Conservation (phyloP, 2,888 invertebrate genomes). For the Nineta flava region DNA sequence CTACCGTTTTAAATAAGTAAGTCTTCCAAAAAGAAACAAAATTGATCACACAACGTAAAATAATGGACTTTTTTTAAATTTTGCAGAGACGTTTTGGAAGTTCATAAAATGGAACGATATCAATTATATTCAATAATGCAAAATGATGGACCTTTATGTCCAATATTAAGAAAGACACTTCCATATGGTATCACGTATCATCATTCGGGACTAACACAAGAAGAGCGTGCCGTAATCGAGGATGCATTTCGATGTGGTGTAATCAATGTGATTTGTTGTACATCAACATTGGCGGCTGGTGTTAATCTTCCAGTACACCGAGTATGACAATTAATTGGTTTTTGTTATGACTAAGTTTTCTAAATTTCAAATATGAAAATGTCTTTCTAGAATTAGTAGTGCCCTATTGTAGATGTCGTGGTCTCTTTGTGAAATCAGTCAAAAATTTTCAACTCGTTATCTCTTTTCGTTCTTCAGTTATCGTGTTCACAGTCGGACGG, state of each 20-base stretch:
- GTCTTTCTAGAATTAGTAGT: too few species aligned
- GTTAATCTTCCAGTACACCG: conserved; percentile 90
- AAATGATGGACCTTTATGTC: conserved; percentile 50
- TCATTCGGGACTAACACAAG: conserved; percentile 78
- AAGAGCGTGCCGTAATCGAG: conserved; percentile 74
- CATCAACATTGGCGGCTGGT: conserved; percentile 94
- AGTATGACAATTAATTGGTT: too few species aligned
- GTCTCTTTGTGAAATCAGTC: too few species aligned
- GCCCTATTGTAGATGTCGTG: too few species aligned
- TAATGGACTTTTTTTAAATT: background rate
- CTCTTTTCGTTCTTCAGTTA: too few species aligned
- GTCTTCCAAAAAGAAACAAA: conserved; percentile 20
- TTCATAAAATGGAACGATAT: conserved; percentile 32
- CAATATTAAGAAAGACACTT: conserved; percentile 47
- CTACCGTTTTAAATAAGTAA: background rate
- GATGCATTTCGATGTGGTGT: conserved; percentile 68
- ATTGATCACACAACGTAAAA: conserved; percentile 33
- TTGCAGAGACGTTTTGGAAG: background rate
- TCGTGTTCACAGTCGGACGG: too few species aligned
- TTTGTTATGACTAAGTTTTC: too few species aligned
- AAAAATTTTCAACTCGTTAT: too few species aligned
- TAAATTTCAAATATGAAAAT: too few species aligned
- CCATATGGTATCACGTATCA: conserved; percentile 83
- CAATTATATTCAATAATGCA: conserved; percentile 43
- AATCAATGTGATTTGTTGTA: conserved; percentile 82